Percentiles rank a stretch among this genome's conserved stretches.
phyloP scores from a whole-genome alignment of 2,113 vertebrate genomes.

The Campylomormyrus tamandua region DNA sequence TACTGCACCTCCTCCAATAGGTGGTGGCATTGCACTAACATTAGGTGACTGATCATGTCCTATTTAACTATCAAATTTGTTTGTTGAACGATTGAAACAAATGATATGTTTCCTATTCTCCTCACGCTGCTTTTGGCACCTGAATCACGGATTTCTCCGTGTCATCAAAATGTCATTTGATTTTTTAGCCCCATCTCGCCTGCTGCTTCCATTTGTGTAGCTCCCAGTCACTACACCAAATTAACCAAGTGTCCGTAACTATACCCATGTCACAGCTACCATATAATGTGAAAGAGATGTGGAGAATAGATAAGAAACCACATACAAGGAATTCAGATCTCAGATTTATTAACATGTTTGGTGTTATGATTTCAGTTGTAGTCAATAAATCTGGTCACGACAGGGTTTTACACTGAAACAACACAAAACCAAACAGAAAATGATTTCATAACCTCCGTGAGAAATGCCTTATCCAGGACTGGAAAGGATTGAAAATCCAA shows the following conservation, averaged over 20 bases:
- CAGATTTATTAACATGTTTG: slow-evolving; percentile 16
- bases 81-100: neutral
- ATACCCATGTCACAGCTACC: neutral
- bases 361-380: neutral
- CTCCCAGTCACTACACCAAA: neutral
- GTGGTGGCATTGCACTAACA: neutral
- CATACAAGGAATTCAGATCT: neutral
- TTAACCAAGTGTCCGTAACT: neutral
- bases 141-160: neutral
- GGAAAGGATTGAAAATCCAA: too few relatives aligned
- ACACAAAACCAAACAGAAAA: neutral
- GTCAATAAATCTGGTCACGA: neutral
- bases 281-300: neutral
- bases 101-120: neutral
- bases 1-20: neutral
- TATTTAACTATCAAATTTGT: neutral
- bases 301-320: neutral
- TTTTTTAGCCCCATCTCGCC: neutral
- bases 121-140: neutral
- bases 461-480: too few relatives aligned
- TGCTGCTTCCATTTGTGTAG: neutral
- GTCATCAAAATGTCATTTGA: neutral
- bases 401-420: neutral
- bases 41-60: neutral
- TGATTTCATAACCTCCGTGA: too few relatives aligned